Evolutionary conservation across 2,113 vertebrate genomes (phyloP).

Genomic region (Pelmatolapia mariae): DNA sequence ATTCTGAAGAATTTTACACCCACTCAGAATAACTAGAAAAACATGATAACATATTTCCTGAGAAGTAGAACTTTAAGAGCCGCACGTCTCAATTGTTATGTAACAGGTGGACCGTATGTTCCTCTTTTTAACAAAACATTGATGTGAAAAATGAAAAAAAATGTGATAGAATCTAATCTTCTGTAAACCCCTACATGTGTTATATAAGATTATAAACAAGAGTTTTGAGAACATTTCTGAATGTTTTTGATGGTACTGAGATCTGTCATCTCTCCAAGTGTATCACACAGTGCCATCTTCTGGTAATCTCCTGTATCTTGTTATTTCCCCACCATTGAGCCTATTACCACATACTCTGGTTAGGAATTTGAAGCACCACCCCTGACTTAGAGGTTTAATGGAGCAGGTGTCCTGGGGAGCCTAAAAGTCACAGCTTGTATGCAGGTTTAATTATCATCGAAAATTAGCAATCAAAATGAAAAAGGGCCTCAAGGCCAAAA

Average conservation of each 20-base stretch:
- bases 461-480: background rate
- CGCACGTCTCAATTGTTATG: background rate
- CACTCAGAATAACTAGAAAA: background rate
- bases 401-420: background rate
- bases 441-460: background rate
- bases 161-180: background rate
- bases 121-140: background rate
- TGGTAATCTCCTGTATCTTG: background rate
- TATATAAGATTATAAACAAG: background rate
- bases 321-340: background rate
- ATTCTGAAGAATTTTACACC: background rate
- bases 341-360: background rate
- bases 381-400: background rate
- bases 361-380: background rate
- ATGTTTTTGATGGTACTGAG: background rate
- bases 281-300: constrained; percentile 54
- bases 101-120: background rate
- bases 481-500: background rate
- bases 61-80: background rate
- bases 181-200: background rate
- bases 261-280: background rate
- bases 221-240: background rate
- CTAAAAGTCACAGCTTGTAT: background rate
- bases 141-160: background rate
- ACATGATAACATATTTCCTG: background rate